Evolutionary conservation across 2,113 vertebrate species (phyloP).

Genomic region (Podarcis raffonei): DNA sequence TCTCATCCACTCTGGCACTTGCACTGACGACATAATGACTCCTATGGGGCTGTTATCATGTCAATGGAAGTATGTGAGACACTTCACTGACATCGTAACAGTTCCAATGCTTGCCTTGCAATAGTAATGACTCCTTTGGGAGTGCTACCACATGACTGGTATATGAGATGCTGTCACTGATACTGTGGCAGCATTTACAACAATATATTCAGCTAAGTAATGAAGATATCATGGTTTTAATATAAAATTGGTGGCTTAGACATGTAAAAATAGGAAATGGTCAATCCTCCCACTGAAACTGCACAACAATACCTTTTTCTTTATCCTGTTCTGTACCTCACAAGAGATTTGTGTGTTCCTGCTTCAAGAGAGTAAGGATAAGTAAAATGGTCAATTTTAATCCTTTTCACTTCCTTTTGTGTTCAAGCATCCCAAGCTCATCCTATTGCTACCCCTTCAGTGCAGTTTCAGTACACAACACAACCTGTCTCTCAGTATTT

Average conservation of each 20-base stretch:
- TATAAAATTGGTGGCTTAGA: slow-evolving; percentile 1
- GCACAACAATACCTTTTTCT: not conserved
- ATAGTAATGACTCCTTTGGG: slow-evolving; percentile 33
- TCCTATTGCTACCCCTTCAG: too few species aligned
- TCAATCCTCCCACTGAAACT: not conserved
- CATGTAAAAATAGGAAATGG: not conserved
- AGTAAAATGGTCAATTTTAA: not conserved
- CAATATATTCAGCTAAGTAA: not conserved
- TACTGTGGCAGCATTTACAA: slow-evolving; percentile 11
- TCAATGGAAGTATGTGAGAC: slow-evolving; percentile 22
- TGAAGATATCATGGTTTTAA: not conserved
- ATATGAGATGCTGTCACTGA: not conserved
- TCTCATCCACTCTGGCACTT: slow-evolving; percentile 59
- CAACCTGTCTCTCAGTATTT: too few species aligned
- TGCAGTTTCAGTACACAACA: too few species aligned
- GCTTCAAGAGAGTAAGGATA: not conserved
- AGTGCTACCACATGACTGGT: slow-evolving; percentile 1
- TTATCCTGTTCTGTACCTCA: not conserved
- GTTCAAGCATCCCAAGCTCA: too few species aligned
- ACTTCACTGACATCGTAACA: slow-evolving; percentile 27
- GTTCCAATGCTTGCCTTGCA: slow-evolving; percentile 23
- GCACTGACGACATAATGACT: slow-evolving; percentile 30
- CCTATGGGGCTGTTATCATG: slow-evolving; percentile 44
- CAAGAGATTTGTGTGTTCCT: not conserved
- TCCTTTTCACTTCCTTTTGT: too few species aligned